These are phyloP conservation scores for Triplophysa bombifrons DNA, from an alignment of 2,797 vertebrate genomes.

Conservation along the genomic window DNA sequence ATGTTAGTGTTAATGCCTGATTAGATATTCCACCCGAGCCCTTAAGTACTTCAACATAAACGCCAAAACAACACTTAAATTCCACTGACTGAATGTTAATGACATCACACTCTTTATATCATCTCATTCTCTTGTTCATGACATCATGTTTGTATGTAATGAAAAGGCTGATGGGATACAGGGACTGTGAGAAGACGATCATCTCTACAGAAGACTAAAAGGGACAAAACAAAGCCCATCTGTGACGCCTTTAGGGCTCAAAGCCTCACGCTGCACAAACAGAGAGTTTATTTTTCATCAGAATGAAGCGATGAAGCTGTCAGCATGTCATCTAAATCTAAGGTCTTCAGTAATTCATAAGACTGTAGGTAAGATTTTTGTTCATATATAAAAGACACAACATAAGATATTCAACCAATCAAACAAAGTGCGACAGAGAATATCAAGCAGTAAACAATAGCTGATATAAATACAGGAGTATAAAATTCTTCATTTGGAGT, in stretches of 20 bases:
- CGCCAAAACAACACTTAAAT: no score
- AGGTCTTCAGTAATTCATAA: not conserved
- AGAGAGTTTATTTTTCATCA: no score
- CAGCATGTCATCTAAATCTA: not conserved
- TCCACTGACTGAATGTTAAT: not conserved
- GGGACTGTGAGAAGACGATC: not conserved
- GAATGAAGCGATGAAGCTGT: no score
- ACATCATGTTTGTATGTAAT: not conserved
- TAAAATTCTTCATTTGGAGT: not conserved
- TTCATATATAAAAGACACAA: constrained; percentile 8
- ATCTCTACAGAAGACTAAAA: not conserved
- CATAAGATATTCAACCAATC: constrained; percentile 15
- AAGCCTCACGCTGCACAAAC: not conserved
- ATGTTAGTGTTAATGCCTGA: not conserved
- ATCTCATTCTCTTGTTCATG: not conserved
- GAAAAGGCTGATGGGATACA: not conserved
- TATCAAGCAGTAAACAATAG: constrained; percentile 14
- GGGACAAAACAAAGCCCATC: not conserved
- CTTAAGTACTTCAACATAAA: not conserved
- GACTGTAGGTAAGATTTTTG: not conserved
- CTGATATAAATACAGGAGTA: constrained; percentile 17
- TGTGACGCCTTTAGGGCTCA: not conserved
- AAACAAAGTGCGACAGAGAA: not conserved
- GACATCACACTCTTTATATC: not conserved
- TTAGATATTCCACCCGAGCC: not conserved